Base-by-base conservation (phyloP, 2,888 invertebrate species). In the Parnassius mnemosyne region DNA sequence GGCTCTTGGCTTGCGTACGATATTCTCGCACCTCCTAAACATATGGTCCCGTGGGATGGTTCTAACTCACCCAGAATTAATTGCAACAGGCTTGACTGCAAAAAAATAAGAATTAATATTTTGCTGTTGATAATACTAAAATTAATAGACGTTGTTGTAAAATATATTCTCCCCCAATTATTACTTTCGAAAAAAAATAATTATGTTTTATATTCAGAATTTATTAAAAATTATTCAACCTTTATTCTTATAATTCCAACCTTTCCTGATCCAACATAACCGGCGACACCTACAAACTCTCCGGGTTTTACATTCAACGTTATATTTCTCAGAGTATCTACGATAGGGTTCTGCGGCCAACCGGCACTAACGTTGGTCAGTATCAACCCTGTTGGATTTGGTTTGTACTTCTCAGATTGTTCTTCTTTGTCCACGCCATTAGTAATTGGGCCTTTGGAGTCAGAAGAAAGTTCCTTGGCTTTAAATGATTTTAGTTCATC, bases 1-100 rank as follows among this genome's bases (percentile, higher is more conserved):
- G 97, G 94, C 71, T 96, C 95, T 83, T 97, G 96, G 55, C 95
- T 93, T 1, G 95, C 94, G 77, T 96, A 97, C 0, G 94, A 92
- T n/a, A 95, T 75, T 2, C 83, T 84, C 1, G 80, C 81, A 5
- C 96, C 96, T 1, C 92, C 92, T 13, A 95, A 81, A 2, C 92
- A 81, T 56, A 96, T 77, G 0, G 87, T 87, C 0, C 97, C 96
- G 42, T 87, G 81, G 0, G 85, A 81, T 7, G 94, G 84, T 1
- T 93, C 92, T 13, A 97, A 80, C 81, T 97, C 97, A 12, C 94
- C 94, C 66, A 97, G 87, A 13, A 97, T 91, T 60, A 95, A 85
- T 77, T 95, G 94, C 10, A 95, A 83, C 10, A 95, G 76, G 1
- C 94, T 94, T 57, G 93, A 93, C 92, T 97, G 78, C 12, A 60